Evolutionary conservation across 2,797 vertebrate species (phyloP), one percentile per base, ranked within the genome.

Genomic region (Pseudochromis fuscus): DNA sequence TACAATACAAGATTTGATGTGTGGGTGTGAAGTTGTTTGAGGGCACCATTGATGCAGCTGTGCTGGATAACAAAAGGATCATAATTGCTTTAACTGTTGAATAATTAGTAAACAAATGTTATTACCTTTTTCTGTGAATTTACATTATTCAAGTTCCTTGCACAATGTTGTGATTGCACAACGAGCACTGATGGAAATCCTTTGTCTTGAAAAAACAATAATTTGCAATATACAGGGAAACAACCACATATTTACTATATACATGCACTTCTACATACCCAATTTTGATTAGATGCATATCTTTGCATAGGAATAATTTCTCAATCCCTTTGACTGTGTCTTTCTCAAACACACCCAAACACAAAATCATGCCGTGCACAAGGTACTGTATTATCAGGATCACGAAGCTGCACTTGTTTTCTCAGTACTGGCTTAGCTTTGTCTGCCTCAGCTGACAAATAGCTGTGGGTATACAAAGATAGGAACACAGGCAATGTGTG

Each of bases 361-460:
- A 68, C 5, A 57, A 11, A 59, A 10, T 44, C 5, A 31, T 28
- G 28, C n/a, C 30, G 28, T 49, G 46, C 35, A 38, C 57, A 40
- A 48, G n/a, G 6, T 3, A 30, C 21, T 46, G 3, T 40, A 61
- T 70, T 71, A 74, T 74, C 35, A 31, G 35, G 35, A 77, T 68
- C 56, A 75, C n/a, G 4, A 56, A 63, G 49, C 48, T 64, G 49
- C 65, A 74, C 65, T 76, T 68, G 64, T 69, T 77, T 58, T 61
- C 53, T 46, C 27, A 48, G 57, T 10, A 15, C 28, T 28, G 45
- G 44, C 28, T 72, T 69, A 64, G 38, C 59, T 81, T 62, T 58
- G 62, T 81, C 65, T 58, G 62, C 77, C 71, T 65, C 35, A 53
- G 59, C 31, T 60, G 55, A 60, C 44, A 58, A 67, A 72, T 81